Percentiles rank a stretch among this genome's conserved stretches.
phyloP scores from a whole-genome alignment of 2,797 vertebrate genomes.

The Hozukius guyotensis region DNA sequence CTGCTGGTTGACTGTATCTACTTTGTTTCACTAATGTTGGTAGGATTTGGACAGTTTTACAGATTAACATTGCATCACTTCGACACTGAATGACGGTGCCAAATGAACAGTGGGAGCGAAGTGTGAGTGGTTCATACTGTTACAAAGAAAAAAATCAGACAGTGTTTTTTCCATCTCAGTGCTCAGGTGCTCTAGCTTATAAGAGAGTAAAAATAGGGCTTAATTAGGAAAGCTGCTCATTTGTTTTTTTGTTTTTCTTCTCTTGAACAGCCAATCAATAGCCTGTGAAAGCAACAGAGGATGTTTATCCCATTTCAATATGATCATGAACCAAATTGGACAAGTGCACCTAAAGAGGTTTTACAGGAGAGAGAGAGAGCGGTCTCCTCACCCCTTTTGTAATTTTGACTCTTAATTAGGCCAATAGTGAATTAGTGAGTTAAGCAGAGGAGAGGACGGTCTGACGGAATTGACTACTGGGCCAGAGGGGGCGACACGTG shows the following conservation, averaged over 20 bases:
- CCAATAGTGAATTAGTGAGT: slow-evolving; percentile 8
- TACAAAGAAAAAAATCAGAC: neutral
- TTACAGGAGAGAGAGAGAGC: neutral
- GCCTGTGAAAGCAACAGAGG: neutral
- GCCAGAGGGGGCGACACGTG: neutral
- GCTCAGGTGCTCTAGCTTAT: neutral
- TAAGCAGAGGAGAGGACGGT: neutral
- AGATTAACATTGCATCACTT: neutral
- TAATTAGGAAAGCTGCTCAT: slow-evolving; percentile 31
- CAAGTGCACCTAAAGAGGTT: slow-evolving; percentile 66
- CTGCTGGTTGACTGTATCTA: neutral
- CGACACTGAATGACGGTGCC: neutral
- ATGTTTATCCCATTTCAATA: slow-evolving; percentile 1
- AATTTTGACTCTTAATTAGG: slow-evolving; percentile 14
- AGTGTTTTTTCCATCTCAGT: neutral
- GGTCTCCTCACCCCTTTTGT: neutral
- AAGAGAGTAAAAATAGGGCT: neutral
- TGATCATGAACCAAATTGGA: slow-evolving; percentile 56
- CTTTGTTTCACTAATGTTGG: neutral
- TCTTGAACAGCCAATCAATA: slow-evolving; percentile 31
- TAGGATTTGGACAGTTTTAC: neutral
- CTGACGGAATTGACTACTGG: neutral
- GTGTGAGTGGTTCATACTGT: neutral
- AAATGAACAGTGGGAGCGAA: neutral
- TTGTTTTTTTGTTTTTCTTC: neutral